phyloP scores from a whole-genome alignment of 2,888 invertebrate species.

The Dugesia japonica region DNA sequence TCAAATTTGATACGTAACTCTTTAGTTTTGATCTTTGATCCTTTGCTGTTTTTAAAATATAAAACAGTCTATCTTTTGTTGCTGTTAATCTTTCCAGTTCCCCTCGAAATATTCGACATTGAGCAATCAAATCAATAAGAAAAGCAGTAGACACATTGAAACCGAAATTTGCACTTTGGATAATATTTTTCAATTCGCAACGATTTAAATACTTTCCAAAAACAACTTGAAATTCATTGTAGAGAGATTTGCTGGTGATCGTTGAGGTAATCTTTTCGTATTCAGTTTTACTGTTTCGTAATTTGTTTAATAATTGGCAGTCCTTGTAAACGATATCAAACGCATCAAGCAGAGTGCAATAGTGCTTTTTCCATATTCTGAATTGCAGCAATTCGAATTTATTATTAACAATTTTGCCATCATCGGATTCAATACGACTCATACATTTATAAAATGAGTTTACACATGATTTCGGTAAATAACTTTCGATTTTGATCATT shows the following conservation, averaged over 20 bases:
- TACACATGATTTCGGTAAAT: background rate
- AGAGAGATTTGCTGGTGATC: background rate
- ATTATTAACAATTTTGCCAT: background rate
- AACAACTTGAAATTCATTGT: background rate
- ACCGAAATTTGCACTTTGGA: background rate
- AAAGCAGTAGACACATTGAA: slow-evolving; percentile 26
- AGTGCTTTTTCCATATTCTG: slow-evolving; percentile 23
- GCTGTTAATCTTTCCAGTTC: slow-evolving; percentile 9
- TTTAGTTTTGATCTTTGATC: slow-evolving; percentile 21
- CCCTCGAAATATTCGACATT: slow-evolving; percentile 27
- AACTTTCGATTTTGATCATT: slow-evolving; percentile 6
- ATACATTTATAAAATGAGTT: background rate
- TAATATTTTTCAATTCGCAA: slow-evolving; percentile 12
- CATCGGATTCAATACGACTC: background rate
- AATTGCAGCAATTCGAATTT: background rate
- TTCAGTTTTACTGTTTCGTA: background rate
- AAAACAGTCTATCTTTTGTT: slow-evolving; percentile 26
- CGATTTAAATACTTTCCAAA: background rate
- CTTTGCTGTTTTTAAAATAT: slow-evolving; percentile 24
- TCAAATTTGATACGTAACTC: slow-evolving; percentile 21
- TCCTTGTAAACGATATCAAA: slow-evolving; percentile 28
- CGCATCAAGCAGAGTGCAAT: slow-evolving; percentile 25
- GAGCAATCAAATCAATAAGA: slow-evolving; percentile 24
- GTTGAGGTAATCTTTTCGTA: background rate
- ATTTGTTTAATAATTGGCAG: slow-evolving; percentile 8